These are phyloP conservation scores for Odontomachus brunneus DNA, from an alignment of 1,140 invertebrate species.

Conservation along the genomic window DNA sequence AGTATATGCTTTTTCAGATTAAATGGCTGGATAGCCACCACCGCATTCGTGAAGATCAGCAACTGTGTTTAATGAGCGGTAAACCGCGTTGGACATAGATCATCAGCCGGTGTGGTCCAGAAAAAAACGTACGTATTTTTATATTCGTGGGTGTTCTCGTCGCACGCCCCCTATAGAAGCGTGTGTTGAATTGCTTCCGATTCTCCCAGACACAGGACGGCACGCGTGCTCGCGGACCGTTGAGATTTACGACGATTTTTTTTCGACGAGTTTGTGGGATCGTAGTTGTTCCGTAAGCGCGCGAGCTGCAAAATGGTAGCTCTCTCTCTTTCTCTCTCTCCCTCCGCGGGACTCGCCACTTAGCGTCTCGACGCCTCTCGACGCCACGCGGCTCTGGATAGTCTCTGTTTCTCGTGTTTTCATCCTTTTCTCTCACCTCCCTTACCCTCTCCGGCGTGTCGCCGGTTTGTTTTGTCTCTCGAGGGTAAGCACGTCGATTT, in stretches of 20 bases:
- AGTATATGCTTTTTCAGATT: too few relatives aligned
- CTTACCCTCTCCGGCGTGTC: slow-evolving; percentile 3
- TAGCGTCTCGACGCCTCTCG: slow-evolving; percentile 62
- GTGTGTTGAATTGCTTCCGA: slow-evolving; percentile 74
- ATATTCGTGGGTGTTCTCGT: slow-evolving; percentile 35
- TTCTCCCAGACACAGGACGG: slow-evolving; percentile 57
- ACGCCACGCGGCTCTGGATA: slow-evolving; percentile 12
- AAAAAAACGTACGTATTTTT: slow-evolving; percentile 31
- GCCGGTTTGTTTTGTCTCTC: slow-evolving; percentile 66
- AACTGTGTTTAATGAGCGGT: neutral
- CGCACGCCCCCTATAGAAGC: slow-evolving; percentile 41
- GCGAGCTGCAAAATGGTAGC: slow-evolving; percentile 56
- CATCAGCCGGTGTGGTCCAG: slow-evolving; percentile 25
- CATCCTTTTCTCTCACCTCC: neutral
- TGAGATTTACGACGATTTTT: slow-evolving; percentile 64
- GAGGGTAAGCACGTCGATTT: slow-evolving; percentile 47
- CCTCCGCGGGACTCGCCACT: slow-evolving; percentile 39
- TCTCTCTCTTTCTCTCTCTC: slow-evolving; percentile 37
- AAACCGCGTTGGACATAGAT: neutral
- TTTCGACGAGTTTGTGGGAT: slow-evolving; percentile 27
- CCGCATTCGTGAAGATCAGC: too few relatives aligned
- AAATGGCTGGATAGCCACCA: too few relatives aligned
- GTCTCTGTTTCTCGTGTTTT: slow-evolving; percentile 29
- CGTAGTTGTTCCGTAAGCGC: slow-evolving; percentile 61
- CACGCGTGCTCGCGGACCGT: slow-evolving; percentile 63